phyloP scores from a whole-genome alignment of 1,140 invertebrate species.

The Leptestheria dahalacensis region DNA sequence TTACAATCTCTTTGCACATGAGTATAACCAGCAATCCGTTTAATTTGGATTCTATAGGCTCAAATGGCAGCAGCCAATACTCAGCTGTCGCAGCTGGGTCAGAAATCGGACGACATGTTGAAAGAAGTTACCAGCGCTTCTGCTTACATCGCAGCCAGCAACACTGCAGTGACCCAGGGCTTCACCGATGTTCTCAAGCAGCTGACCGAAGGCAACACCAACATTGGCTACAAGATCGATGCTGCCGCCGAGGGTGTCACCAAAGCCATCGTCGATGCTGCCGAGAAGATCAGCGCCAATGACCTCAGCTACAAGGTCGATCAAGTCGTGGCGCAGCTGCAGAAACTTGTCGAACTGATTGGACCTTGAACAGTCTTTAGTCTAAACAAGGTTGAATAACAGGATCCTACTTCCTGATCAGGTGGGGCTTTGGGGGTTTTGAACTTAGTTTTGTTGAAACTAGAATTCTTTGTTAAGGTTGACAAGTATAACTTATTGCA shows the following conservation, averaged over 20 bases:
- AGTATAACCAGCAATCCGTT: not conserved
- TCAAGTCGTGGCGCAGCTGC: not conserved
- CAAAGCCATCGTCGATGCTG: not conserved
- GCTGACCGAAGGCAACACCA: not conserved
- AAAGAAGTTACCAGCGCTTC: not conserved
- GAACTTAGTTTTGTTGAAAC: too few relatives aligned
- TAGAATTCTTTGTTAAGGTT: too few relatives aligned
- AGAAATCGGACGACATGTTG: not conserved
- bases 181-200: not conserved
- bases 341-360: not conserved
- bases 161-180: not conserved
- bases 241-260: not conserved
- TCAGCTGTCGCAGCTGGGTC: not conserved
- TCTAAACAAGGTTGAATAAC: too few relatives aligned
- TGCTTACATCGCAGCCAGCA: not conserved
- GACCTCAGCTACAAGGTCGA: not conserved
- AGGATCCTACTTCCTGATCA: too few relatives aligned
- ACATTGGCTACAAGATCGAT: not conserved
- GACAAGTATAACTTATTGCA: too few relatives aligned
- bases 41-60: not conserved
- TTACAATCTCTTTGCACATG: not conserved
- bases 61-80: not conserved
- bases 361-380: not conserved
- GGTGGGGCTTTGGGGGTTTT: too few relatives aligned
- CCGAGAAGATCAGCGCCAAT: not conserved